phyloP scores from a whole-genome alignment of 2,888 invertebrate genomes.

The Heliconius ethilla region DNA sequence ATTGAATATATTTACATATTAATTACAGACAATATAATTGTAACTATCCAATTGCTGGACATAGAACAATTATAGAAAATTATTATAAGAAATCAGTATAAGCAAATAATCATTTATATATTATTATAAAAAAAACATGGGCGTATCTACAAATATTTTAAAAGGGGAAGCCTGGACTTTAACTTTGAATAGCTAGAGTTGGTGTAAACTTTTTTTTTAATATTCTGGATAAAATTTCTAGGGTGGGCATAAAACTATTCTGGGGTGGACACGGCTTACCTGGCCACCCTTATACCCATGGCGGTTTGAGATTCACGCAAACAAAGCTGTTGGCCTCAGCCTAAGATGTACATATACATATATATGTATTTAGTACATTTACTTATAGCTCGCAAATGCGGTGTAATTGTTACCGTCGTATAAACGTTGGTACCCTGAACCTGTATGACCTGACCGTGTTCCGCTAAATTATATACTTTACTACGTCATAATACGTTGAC shows the following conservation, averaged over 20 bases:
- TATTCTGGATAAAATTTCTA: too few relatives aligned
- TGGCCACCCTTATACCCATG: too few relatives aligned
- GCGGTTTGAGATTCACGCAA: neutral
- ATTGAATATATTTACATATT: neutral
- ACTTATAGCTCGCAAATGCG: neutral
- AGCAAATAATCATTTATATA: too few relatives aligned
- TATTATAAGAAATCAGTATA: neutral
- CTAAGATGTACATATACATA: neutral
- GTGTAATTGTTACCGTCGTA: constrained; percentile 3
- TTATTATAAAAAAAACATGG: too few relatives aligned
- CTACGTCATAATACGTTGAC: constrained; percentile 19
- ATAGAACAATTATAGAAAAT: neutral
- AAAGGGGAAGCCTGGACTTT: too few relatives aligned
- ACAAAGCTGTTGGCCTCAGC: neutral
- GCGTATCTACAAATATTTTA: too few relatives aligned
- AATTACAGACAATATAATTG: neutral
- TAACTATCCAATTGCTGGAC: neutral
- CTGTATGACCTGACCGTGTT: constrained; percentile 15
- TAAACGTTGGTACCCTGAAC: constrained; percentile 5
- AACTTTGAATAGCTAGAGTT: too few relatives aligned
- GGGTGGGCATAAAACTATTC: too few relatives aligned
- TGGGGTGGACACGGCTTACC: too few relatives aligned
- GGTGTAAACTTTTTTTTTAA: too few relatives aligned
- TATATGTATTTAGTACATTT: neutral
- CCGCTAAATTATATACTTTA: constrained; percentile 12